Evolutionary conservation across 2,113 vertebrate genomes (phyloP).

Genomic region (Nycticryphes semicollaris): DNA sequence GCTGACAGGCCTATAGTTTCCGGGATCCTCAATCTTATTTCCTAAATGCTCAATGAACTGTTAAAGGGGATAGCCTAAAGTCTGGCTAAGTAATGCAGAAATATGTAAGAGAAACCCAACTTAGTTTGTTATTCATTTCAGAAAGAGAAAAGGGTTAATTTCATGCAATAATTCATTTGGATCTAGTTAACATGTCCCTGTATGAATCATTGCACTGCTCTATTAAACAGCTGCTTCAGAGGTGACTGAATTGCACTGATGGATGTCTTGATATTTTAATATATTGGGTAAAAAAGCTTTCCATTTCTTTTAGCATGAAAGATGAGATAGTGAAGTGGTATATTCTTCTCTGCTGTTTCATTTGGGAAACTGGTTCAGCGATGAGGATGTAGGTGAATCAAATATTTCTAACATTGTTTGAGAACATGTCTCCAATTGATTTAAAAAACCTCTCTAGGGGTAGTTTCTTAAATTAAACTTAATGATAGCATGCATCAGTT

Average conservation of each 20-base stretch:
- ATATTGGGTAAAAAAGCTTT: background rate
- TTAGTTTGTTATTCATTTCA: background rate
- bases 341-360: conserved; percentile 11
- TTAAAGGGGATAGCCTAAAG: background rate
- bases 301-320: background rate
- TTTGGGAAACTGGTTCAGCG: background rate
- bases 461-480: conserved; percentile 68
- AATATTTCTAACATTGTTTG: conserved; percentile 51
- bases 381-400: conserved; percentile 40
- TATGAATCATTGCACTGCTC: background rate
- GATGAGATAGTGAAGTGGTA: background rate
- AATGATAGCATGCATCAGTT: conserved; percentile 47
- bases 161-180: background rate
- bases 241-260: background rate
- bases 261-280: conserved; percentile 18
- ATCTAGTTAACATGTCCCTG: background rate
- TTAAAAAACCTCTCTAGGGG: conserved; percentile 53
- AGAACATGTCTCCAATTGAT: conserved; percentile 51
- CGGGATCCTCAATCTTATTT: background rate
- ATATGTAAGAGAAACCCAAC: background rate
- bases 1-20: too few species aligned
- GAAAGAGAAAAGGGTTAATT: background rate
- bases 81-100: background rate
- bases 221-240: background rate
- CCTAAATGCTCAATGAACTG: background rate